Evolutionary conservation across 1,140 invertebrate genomes (phyloP).

Genomic region (Chrysopa pallens): DNA sequence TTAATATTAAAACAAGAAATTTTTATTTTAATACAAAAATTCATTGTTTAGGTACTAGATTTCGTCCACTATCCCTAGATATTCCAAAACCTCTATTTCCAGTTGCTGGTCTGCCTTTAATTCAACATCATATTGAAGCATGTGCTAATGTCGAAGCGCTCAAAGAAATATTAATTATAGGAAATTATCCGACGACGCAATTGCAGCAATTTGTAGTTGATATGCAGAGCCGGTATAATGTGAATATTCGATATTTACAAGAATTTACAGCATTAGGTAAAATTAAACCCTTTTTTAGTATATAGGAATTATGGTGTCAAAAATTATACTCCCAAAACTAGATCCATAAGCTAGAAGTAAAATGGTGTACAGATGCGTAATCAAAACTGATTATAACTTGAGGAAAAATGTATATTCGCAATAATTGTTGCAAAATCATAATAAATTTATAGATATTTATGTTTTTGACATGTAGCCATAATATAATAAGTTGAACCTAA

Average conservation of each 20-base stretch:
- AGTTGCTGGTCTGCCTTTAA: constrained; percentile 81
- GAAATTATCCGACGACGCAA: constrained; percentile 71
- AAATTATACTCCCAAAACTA: too few species aligned
- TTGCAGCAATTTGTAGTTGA: constrained; percentile 70
- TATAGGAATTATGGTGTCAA: not conserved
- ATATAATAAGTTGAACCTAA: too few species aligned
- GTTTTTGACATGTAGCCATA: too few species aligned
- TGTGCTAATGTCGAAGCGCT: constrained; percentile 62
- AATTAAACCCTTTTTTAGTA: not conserved
- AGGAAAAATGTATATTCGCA: too few species aligned
- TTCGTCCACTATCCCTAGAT: constrained; percentile 89
- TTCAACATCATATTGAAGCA: constrained; percentile 96
- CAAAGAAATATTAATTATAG: constrained; percentile 85
- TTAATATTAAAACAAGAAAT: constrained; percentile 1
- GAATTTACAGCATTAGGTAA: constrained; percentile 57
- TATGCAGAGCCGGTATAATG: constrained; percentile 64
- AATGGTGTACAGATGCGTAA: too few species aligned
- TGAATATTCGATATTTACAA: constrained; percentile 76
- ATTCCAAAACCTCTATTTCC: constrained; percentile 95
- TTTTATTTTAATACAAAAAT: not conserved
- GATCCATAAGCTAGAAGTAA: too few species aligned
- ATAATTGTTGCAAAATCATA: too few species aligned
- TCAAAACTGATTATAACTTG: too few species aligned
- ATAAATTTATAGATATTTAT: too few species aligned
- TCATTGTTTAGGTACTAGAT: constrained; percentile 66